Evolutionary conservation across 2,797 vertebrate species (phyloP).

Genomic region (Macropodus opercularis): DNA sequence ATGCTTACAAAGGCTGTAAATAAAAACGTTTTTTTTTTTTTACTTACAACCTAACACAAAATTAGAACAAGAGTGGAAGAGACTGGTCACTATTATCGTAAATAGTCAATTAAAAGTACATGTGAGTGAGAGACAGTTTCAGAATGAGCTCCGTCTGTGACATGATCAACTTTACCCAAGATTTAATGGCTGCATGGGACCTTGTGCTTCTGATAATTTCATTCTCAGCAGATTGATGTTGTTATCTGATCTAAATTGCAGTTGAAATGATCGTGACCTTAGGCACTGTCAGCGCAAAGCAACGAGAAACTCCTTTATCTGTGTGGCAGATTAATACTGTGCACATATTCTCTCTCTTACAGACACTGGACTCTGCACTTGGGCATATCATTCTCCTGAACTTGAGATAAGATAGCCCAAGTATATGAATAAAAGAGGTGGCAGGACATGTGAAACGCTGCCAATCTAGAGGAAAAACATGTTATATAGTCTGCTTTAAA

Average conservation of each 20-base stretch:
- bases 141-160: conserved; percentile 2
- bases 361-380: conserved; percentile 78
- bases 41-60: too few species aligned
- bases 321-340: conserved; percentile 50
- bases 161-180: conserved; percentile 6
- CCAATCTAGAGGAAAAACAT: background rate
- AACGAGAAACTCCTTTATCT: conserved; percentile 58
- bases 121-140: conserved; percentile 29
- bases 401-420: conserved; percentile 74
- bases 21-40: too few species aligned
- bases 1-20: too few species aligned
- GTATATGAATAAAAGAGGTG: conserved; percentile 53
- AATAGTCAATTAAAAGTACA: too few species aligned
- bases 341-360: conserved; percentile 41
- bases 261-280: conserved; percentile 56
- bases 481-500: background rate
- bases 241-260: conserved; percentile 66
- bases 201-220: conserved; percentile 36
- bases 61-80: too few species aligned
- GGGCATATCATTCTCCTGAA: conserved; percentile 56
- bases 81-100: too few species aligned
- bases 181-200: conserved; percentile 37
- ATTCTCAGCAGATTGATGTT: conserved; percentile 52
- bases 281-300: conserved; percentile 39
- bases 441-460: conserved; percentile 1